Evolutionary conservation across 2,113 vertebrate genomes (phyloP), one percentile per base, ranked within the genome.

Genomic region (Ancistrus triradiatus): DNA sequence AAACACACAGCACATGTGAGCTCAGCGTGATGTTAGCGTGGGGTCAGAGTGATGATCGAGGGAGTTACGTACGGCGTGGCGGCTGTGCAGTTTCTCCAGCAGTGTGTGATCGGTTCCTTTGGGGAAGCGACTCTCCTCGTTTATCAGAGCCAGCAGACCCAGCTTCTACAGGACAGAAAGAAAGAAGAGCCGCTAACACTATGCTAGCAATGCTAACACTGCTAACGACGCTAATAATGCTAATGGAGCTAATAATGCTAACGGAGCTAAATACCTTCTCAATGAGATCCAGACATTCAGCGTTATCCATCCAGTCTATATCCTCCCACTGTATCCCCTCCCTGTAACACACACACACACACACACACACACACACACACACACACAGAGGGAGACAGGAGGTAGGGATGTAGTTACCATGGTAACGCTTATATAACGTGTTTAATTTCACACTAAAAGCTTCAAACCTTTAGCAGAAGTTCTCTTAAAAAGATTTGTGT

Each of bases 281-380:
- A 22, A 95, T 90, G 10, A 95, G 91, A 74, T 95, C 93, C 70
- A 95, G 83, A 75, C 93, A 95, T 69, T 95, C 93, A 19, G 92
- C 93, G 9, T 95, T 95, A 78, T 95, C 93, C 93, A 95, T 94
- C 93, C 93, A 95, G 81, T 94, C 92, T 60, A 95, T 95, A 11
- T 91, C 93, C 43, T 95, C 92, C 93, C 93, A 95, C 80, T 85
- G 87, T 63, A 95, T 92, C 24, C 93, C 93, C 80, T 95, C 93
- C 78, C 93, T 95, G 78, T n/a, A 21, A 4, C 7, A 79, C 1
- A 72, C 66, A 78, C 57, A 78, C 68, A 77, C 31, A 58, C 31
- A 70, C 47, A 52, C 35, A 44, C 66, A 60, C 35, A 60, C 28
- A 68, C 47, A 46, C 46, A 58, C 38, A 66, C 24, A 66, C 38